phyloP scores from a whole-genome alignment of 2,113 vertebrate species.

The Loxodonta africana region DNA sequence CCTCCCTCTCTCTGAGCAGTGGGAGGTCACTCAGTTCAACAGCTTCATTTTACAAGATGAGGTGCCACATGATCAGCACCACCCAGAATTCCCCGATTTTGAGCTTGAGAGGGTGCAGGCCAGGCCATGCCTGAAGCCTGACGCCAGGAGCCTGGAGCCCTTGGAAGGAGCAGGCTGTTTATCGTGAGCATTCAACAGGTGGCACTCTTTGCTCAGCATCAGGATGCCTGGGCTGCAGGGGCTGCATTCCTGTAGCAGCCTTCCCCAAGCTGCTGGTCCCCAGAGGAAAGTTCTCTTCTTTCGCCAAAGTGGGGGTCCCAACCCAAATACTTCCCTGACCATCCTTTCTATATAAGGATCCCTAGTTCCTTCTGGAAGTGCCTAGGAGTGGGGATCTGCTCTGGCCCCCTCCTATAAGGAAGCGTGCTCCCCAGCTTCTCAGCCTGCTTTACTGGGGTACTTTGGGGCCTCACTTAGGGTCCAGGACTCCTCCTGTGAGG shows the following conservation, averaged over 20 bases:
- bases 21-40: not conserved
- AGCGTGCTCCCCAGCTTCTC: not conserved
- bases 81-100: not conserved
- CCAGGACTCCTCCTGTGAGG: not conserved
- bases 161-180: not conserved
- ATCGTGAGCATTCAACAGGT: slow-evolving; percentile 75
- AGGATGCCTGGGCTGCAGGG: accelerated
- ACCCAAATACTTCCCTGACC: not conserved
- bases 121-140: accelerated
- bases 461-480: not conserved
- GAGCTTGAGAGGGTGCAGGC: not conserved
- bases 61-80: accelerated
- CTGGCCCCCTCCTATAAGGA: not conserved
- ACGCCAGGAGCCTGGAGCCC: not conserved
- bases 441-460: not conserved
- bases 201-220: slow-evolving; percentile 78
- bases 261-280: not conserved
- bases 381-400: accelerated
- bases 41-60: not conserved
- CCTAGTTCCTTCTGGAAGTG: not conserved
- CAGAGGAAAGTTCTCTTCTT: too few species aligned
- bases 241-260: accelerated
- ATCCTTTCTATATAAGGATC: not conserved
- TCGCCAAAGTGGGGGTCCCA: accelerated
- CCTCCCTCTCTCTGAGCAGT: not conserved